These are phyloP conservation scores for Sandelia bainsii DNA, from an alignment of 2,797 vertebrate genomes.

Conservation along the genomic window DNA sequence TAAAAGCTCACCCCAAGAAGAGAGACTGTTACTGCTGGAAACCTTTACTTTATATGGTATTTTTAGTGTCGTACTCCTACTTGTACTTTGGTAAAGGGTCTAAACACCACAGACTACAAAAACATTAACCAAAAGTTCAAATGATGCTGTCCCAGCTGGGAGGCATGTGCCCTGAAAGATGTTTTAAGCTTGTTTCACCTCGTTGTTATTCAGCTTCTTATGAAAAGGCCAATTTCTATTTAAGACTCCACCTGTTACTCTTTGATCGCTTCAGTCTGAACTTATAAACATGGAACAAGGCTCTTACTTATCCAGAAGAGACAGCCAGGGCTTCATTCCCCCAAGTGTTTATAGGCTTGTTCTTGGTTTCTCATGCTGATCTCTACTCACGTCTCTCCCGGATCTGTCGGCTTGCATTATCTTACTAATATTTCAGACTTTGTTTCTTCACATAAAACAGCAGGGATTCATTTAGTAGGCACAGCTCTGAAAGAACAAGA, in stretches of 20 bases:
- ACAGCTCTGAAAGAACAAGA: slow-evolving; percentile 30
- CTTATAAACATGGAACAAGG: slow-evolving; percentile 41
- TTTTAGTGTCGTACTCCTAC: too few species aligned
- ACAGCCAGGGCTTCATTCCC: slow-evolving; percentile 47
- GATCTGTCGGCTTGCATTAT: slow-evolving; percentile 67
- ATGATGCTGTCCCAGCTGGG: slow-evolving; percentile 31
- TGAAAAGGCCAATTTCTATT: slow-evolving; percentile 56
- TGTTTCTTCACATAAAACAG: slow-evolving; percentile 57
- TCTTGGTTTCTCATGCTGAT: slow-evolving; percentile 53
- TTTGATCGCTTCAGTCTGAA: slow-evolving; percentile 54
- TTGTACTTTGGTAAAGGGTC: too few species aligned
- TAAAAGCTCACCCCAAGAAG: too few species aligned
- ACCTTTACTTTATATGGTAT: too few species aligned
- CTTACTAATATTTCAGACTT: slow-evolving; percentile 62
- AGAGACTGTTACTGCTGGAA: too few species aligned
- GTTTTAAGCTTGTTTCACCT: slow-evolving; percentile 23
- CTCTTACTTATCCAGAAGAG: slow-evolving; percentile 45
- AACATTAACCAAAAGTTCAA: slow-evolving; percentile 15
- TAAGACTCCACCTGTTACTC: slow-evolving; percentile 59
- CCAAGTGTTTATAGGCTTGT: slow-evolving; percentile 42
- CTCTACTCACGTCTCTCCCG: slow-evolving; percentile 50
- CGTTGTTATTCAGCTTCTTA: slow-evolving; percentile 52
- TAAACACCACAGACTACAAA: too few species aligned
- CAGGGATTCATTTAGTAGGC: slow-evolving; percentile 42
- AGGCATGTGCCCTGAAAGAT: background rate